A percentile compares a stretch with the other conserved stretches of the same genome.
Evolutionary conservation across 2,888 invertebrate genomes (phyloP).

Genomic region (Xiphydria camelus): DNA sequence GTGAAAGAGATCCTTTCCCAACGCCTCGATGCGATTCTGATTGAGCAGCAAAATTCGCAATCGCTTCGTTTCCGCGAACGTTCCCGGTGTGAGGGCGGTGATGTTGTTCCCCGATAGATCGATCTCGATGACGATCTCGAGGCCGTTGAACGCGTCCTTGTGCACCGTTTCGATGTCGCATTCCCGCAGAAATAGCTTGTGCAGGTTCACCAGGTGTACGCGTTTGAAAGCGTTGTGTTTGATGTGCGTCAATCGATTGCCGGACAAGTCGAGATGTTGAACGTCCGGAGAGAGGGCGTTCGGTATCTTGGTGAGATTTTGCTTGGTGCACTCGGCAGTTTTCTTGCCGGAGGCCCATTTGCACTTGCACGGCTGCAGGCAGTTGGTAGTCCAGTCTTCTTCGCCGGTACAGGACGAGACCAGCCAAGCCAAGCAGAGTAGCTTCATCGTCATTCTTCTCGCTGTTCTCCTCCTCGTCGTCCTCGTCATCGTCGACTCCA

Average conservation of each 20-base stretch:
- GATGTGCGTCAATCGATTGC: conserved; percentile 69
- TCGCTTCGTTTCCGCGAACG: conserved; percentile 72
- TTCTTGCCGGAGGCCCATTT: conserved; percentile 85
- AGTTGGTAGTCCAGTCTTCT: conserved; percentile 63
- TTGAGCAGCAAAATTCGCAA: conserved; percentile 74
- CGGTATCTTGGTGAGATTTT: conserved; percentile 72
- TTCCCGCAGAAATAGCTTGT: conserved; percentile 76
- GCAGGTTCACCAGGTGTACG: conserved; percentile 75
- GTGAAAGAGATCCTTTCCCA: conserved; percentile 77
- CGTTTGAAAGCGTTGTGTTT: conserved; percentile 69
- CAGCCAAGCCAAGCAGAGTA: conserved; percentile 40
- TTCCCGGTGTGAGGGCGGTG: conserved; percentile 67
- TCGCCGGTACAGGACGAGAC: conserved; percentile 55
- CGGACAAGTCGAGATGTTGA: conserved; percentile 68
- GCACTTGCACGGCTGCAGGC: conserved; percentile 75
- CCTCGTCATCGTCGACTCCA: conserved; percentile 36
- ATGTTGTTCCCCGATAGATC: conserved; percentile 79
- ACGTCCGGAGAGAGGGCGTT: conserved; percentile 70
- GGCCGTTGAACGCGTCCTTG: conserved; percentile 73
- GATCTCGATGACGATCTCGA: conserved; percentile 79
- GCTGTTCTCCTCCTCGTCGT: too few species aligned
- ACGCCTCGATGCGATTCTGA: conserved; percentile 72
- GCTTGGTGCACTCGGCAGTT: conserved; percentile 76
- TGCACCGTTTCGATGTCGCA: conserved; percentile 76
- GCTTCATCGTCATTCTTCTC: conserved; percentile 26